Conservation (phyloP, 2,888 invertebrate genomes). For the Callyntrura sp. region DNA sequence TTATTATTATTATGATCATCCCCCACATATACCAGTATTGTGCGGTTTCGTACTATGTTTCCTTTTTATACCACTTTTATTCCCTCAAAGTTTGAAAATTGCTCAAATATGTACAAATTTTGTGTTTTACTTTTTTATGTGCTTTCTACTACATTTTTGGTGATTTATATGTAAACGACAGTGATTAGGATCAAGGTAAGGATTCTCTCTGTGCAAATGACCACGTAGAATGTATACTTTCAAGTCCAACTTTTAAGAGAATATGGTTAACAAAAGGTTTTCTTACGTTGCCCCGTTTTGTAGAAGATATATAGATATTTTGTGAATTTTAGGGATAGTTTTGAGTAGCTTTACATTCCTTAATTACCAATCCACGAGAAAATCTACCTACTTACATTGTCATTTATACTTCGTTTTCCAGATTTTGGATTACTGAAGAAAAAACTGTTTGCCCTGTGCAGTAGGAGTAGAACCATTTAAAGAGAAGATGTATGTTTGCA, state of each 20-base stretch:
- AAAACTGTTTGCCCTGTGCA: neutral
- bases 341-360: too few species aligned
- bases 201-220: slow-evolving; percentile 1
- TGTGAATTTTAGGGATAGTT: neutral
- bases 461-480: neutral
- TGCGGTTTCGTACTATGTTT: slow-evolving; percentile 26
- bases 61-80: slow-evolving; percentile 42
- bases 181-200: slow-evolving; percentile 56
- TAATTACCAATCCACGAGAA: neutral
- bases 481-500: neutral
- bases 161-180: slow-evolving; percentile 54
- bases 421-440: neutral
- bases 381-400: neutral
- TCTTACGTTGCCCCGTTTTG: slow-evolving; percentile 44
- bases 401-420: neutral
- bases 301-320: neutral
- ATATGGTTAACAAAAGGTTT: neutral
- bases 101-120: neutral
- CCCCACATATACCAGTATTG: neutral
- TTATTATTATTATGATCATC: slow-evolving; percentile 22
- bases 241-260: neutral
- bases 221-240: neutral
- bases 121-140: slow-evolving; percentile 16
- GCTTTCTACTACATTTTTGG: slow-evolving; percentile 41
- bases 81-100: slow-evolving; percentile 39